Base-by-base conservation (phyloP, 1,140 invertebrate species). In the Drosophila aff. region DNA sequence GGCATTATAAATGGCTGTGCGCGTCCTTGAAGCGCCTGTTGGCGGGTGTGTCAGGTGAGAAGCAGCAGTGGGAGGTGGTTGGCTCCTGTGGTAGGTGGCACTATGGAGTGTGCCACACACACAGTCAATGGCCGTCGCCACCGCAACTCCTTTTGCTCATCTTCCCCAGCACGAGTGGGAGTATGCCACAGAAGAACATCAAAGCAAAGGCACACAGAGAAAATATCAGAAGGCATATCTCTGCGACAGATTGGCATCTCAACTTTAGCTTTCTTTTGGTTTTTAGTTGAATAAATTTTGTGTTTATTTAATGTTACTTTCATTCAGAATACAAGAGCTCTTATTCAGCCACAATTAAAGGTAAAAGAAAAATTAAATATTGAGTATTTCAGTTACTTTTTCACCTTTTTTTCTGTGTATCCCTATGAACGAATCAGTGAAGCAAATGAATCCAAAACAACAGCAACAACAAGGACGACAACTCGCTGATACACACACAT, bases 1-100 rank as follows among this genome's bases (percentile, higher is more conserved):
- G 67, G 52, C 69, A 82, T 74, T 82, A 82, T 82, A 74, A 82
- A 82, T 82, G 80, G 80, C 59, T 79, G 55, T 52, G 64, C 23
- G 41, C 23, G 41, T 80, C 75, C 82, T 79, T 86, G 63, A 82
- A 69, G 64, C 44, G 31, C 65, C 46, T 47, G 66, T 52, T 40
- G 23, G 38, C 31, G 55, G 67, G 53, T 28, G 38, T 23, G 28
- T 38, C 67, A 73, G 46, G 71, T 61, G 21, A 57, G 18, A 9
- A 26, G 23, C 26, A 7, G 26, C 26, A 18, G 26, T 18, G 26
- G 10, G 10, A 11, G 49, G 47, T 28, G 28, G 49, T 26, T 28
- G 28, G 21, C n/a, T 31, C 40, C n/a, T 41, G 5, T 28, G 53
- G 33, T 21, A 4, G 31, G 21, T 18, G 58, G 36, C 65, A 40